These are phyloP conservation scores for Pseudococcus longispinus DNA, from an alignment of 2,888 invertebrate species.

Conservation along the genomic window DNA sequence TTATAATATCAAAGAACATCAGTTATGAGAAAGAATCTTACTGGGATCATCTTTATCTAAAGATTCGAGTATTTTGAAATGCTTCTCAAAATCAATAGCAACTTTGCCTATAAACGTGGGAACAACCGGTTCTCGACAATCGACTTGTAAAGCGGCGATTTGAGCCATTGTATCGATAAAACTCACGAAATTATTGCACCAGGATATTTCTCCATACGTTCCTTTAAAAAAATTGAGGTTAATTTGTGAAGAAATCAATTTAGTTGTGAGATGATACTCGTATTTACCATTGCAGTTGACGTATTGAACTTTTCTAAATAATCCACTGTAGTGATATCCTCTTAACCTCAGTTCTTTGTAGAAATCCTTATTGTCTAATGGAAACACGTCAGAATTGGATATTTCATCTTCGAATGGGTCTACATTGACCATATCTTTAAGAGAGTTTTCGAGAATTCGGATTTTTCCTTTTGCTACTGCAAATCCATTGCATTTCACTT, in stretches of 20 bases:
- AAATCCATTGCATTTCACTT: slow-evolving; percentile 72
- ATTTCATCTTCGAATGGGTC: slow-evolving; percentile 63
- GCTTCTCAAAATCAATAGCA: slow-evolving; percentile 6
- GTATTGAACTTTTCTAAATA: slow-evolving; percentile 69
- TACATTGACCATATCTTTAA: slow-evolving; percentile 66
- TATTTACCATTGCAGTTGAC: slow-evolving; percentile 66
- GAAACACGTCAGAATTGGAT: slow-evolving; percentile 63
- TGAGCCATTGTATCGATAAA: not conserved
- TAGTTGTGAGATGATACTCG: not conserved
- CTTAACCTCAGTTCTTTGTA: slow-evolving; percentile 66
- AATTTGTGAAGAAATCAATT: not conserved
- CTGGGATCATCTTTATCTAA: not conserved
- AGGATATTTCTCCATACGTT: not conserved
- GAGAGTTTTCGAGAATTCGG: slow-evolving; percentile 67
- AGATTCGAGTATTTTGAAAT: not conserved
- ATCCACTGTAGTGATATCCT: slow-evolving; percentile 68
- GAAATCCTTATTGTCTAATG: slow-evolving; percentile 65
- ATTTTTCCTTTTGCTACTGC: slow-evolving; percentile 76
- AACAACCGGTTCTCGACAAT: not conserved
- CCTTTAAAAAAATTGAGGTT: not conserved
- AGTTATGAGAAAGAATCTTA: not conserved
- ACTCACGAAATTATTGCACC: slow-evolving; percentile 14
- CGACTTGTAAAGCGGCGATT: not conserved
- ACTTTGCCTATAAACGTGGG: not conserved
- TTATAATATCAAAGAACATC: not conserved